Evolutionary conservation across 2,113 vertebrate genomes (phyloP).

Genomic region (Pollachius pollachius): DNA sequence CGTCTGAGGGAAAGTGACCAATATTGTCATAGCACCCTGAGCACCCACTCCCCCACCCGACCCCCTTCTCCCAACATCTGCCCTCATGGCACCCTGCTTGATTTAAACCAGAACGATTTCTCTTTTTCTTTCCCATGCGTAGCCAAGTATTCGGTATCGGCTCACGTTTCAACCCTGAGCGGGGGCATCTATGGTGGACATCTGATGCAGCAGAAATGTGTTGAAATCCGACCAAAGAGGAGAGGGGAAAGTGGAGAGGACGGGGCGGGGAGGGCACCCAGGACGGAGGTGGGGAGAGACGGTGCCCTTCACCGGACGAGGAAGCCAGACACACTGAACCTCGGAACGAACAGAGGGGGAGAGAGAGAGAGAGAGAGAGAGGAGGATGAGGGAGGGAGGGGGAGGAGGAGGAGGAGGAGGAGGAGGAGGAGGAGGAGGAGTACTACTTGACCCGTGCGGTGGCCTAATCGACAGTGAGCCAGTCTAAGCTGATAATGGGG

Average conservation of each 20-base stretch:
- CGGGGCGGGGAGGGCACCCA: background rate
- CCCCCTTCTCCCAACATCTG: background rate
- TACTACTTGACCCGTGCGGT: slow-evolving; percentile 54
- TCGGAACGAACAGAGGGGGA: background rate
- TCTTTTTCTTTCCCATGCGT: slow-evolving; percentile 21
- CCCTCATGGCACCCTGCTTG: background rate
- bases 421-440: slow-evolving; percentile 12
- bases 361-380: background rate
- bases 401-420: background rate
- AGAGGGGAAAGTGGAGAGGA: slow-evolving; percentile 3
- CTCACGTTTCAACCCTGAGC: slow-evolving; percentile 59
- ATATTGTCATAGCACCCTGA: too few relatives aligned
- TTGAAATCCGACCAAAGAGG: slow-evolving; percentile 59
- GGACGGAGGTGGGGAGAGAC: background rate
- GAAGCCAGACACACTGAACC: background rate
- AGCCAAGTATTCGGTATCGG: slow-evolving; percentile 35
- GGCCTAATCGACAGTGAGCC: slow-evolving; percentile 56
- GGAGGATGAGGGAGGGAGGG: background rate
- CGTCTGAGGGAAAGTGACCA: too few relatives aligned
- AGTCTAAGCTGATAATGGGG: slow-evolving; percentile 63
- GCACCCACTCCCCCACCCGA: too few relatives aligned
- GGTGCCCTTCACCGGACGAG: background rate
- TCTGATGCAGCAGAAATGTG: slow-evolving; percentile 71
- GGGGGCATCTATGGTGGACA: slow-evolving; percentile 55
- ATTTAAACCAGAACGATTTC: too few relatives aligned